Conservation (phyloP, 2,888 invertebrate species). For the Sycophila texana region DNA sequence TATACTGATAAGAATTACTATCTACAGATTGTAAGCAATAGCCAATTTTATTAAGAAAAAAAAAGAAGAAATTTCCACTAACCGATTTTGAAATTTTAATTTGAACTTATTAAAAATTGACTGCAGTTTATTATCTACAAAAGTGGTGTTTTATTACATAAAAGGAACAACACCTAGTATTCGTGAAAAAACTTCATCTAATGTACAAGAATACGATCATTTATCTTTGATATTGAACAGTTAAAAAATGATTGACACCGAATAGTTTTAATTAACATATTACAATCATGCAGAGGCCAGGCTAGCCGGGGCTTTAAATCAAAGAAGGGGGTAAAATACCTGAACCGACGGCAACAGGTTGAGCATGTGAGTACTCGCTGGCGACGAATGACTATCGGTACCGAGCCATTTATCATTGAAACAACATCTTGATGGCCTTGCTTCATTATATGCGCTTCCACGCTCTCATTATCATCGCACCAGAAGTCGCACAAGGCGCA, state of each 20-base stretch:
- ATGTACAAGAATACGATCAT: too few species aligned
- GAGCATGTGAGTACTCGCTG: constrained; percentile 81
- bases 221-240: too few species aligned
- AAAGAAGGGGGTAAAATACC: constrained; percentile 63
- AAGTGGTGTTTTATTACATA: too few species aligned
- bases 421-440: constrained; percentile 84
- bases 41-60: too few species aligned
- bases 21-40: too few species aligned
- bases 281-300: not conserved
- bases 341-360: constrained; percentile 83
- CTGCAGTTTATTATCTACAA: too few species aligned
- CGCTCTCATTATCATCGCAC: constrained; percentile 80
- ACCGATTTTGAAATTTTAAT: too few species aligned
- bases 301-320: not conserved
- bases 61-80: too few species aligned
- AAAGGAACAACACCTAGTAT: too few species aligned
- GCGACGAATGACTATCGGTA: constrained; percentile 86
- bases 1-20: not conserved
- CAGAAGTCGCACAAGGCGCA: constrained; percentile 86
- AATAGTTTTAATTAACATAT: constrained; percentile 21
- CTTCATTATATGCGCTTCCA: constrained; percentile 83
- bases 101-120: too few species aligned
- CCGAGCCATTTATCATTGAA: constrained; percentile 86
- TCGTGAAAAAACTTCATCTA: too few species aligned
- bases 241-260: too few species aligned